Percentiles rank a stretch among this genome's conserved stretches.
Conservation (phyloP, 1,140 invertebrate species). For the Drosophila suzukii region DNA sequence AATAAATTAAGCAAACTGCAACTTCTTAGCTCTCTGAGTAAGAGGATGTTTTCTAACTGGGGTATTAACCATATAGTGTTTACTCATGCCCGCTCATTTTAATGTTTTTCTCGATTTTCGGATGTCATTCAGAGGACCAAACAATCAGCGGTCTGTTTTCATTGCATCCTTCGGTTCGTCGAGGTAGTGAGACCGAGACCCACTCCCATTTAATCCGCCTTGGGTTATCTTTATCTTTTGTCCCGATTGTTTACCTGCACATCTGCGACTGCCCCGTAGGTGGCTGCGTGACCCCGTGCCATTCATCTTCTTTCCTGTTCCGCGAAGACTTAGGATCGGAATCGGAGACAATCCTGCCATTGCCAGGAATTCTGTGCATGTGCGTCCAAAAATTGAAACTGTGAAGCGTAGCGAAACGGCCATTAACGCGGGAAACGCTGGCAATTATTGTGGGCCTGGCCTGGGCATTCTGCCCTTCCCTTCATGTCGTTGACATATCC, state of each 20-base stretch:
- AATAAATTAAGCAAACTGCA: background rate
- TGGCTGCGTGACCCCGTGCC: constrained; percentile 59
- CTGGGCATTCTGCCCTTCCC: background rate
- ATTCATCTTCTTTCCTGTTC: constrained; percentile 56
- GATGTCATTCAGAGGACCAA: constrained; percentile 53
- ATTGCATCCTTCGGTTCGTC: constrained; percentile 41
- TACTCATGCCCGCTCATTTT: constrained; percentile 29
- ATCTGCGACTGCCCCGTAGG: constrained; percentile 61
- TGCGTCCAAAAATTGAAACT: constrained; percentile 7
- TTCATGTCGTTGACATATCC: constrained; percentile 32
- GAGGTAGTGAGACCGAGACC: constrained; percentile 44
- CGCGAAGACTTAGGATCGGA: constrained; percentile 45
- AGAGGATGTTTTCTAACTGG: background rate
- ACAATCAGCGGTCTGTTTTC: constrained; percentile 55
- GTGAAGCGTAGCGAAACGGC: constrained; percentile 58
- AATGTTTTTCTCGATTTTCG: constrained; percentile 30
- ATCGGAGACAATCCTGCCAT: constrained; percentile 42
- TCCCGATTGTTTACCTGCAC: constrained; percentile 62
- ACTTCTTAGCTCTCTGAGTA: background rate
- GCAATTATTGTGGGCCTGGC: constrained; percentile 51
- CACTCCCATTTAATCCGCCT: constrained; percentile 70
- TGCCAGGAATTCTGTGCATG: constrained; percentile 54
- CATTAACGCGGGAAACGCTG: constrained; percentile 44
- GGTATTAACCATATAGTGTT: constrained; percentile 20
- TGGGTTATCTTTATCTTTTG: constrained; percentile 57